phyloP scores from a whole-genome alignment of 2,888 invertebrate genomes.

The Eurois occulta region DNA sequence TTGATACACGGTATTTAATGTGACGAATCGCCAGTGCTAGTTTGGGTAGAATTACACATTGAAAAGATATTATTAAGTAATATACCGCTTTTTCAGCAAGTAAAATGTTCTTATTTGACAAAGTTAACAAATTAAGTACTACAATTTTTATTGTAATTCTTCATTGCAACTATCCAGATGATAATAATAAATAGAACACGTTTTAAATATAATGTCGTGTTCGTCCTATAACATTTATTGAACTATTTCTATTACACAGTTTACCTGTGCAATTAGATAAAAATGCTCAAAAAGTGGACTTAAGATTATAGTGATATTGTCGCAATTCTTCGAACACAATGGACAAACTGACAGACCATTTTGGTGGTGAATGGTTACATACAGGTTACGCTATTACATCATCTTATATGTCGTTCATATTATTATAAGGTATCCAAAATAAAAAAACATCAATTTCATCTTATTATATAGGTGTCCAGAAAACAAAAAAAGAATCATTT shows the following conservation, averaged over 20 bases:
- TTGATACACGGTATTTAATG: slow-evolving; percentile 12
- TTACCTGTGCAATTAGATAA: background rate
- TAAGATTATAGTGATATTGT: background rate
- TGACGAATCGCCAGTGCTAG: slow-evolving; percentile 14
- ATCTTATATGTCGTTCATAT: background rate
- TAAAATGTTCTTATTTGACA: slow-evolving; percentile 9
- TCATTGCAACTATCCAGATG: slow-evolving; percentile 10
- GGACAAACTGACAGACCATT: background rate
- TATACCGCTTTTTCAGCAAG: slow-evolving; percentile 24
- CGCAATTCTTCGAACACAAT: background rate
- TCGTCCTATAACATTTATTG: background rate
- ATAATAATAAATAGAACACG: background rate
- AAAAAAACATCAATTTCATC: background rate
- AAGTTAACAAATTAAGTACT: slow-evolving; percentile 36
- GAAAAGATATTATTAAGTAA: slow-evolving; percentile 31
- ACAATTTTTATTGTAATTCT: slow-evolving; percentile 24
- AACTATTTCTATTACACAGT: slow-evolving; percentile 4
- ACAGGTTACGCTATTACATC: background rate
- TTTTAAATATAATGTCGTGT: slow-evolving; percentile 11
- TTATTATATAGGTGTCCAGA: too few species aligned
- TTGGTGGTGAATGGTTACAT: background rate
- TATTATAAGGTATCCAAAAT: background rate
- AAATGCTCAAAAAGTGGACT: slow-evolving; percentile 1
- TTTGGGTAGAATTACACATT: slow-evolving; percentile 12
- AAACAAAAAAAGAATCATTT: too few species aligned